A percentile compares a stretch with the other conserved stretches of the same genome.
phyloP scores from a whole-genome alignment of 2,113 vertebrate genomes.

The Setophaga kirtlandii region DNA sequence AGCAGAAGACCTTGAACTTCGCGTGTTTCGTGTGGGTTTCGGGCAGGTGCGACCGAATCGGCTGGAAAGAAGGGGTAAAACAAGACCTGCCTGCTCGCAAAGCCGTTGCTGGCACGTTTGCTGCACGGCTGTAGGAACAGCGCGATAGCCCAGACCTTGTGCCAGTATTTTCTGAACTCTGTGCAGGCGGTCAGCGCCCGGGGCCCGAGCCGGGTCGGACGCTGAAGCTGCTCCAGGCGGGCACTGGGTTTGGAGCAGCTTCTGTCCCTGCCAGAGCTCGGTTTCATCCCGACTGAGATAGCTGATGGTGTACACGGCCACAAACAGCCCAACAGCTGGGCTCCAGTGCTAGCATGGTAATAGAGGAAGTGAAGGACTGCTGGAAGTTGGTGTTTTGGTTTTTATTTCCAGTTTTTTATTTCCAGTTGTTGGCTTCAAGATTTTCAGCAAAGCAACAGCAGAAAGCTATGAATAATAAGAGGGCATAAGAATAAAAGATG shows the following conservation, averaged over 20 bases:
- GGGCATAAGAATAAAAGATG: not conserved
- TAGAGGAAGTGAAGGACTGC: not conserved
- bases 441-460: not conserved
- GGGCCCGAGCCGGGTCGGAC: not conserved
- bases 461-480: not conserved
- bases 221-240: not conserved
- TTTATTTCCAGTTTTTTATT: not conserved
- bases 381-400: not conserved
- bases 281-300: not conserved
- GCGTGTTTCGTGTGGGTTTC: fast-evolving
- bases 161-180: fast-evolving
- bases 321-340: not conserved
- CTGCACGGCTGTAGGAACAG: not conserved
- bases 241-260: fast-evolving
- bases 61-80: not conserved
- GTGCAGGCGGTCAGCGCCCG: not conserved
- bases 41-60: not conserved
- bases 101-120: not conserved
- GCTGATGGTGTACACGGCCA: fast-evolving
- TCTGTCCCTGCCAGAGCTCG: not conserved
- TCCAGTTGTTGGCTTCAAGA: not conserved
- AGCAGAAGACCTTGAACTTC: not conserved
- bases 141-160: fast-evolving
- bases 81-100: not conserved
- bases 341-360: not conserved